Evolutionary conservation across 2,797 vertebrate genomes (phyloP).

Genomic region (Prionace glauca): DNA sequence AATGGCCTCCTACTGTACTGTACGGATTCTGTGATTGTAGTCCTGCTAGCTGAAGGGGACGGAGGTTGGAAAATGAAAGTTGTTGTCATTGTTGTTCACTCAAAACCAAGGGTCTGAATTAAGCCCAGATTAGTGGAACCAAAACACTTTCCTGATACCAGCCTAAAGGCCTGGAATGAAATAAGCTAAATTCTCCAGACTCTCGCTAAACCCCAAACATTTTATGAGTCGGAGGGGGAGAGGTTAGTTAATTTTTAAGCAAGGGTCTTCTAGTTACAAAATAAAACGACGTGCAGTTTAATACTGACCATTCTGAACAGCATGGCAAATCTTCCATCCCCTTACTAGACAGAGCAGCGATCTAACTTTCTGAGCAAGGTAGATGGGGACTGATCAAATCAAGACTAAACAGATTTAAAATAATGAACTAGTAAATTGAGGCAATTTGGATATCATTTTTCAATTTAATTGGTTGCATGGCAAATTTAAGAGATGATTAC

Average conservation of each 20-base stretch:
- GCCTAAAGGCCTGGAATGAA: not conserved
- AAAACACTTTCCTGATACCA: too few relatives aligned
- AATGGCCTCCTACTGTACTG: too few relatives aligned
- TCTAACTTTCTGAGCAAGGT: not conserved
- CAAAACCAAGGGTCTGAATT: not conserved
- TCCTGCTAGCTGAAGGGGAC: too few relatives aligned
- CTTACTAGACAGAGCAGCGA: not conserved
- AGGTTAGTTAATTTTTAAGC: not conserved
- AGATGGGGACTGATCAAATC: not conserved
- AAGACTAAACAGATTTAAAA: slow-evolving; percentile 14
- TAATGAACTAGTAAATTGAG: slow-evolving; percentile 16
- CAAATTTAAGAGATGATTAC: not conserved
- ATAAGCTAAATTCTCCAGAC: not conserved
- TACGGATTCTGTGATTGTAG: too few relatives aligned
- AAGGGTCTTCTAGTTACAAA: not conserved
- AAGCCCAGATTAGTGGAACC: not conserved
- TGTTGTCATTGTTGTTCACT: not conserved
- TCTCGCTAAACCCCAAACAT: not conserved
- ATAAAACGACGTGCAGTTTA: not conserved
- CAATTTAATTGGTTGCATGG: not conserved
- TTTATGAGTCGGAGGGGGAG: not conserved
- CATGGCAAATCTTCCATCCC: not conserved
- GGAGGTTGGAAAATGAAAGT: not conserved
- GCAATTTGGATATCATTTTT: not conserved
- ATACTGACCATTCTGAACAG: not conserved